Evolutionary conservation across 2,113 vertebrate species (phyloP).

Genomic region (Sphyrna mokarran): DNA sequence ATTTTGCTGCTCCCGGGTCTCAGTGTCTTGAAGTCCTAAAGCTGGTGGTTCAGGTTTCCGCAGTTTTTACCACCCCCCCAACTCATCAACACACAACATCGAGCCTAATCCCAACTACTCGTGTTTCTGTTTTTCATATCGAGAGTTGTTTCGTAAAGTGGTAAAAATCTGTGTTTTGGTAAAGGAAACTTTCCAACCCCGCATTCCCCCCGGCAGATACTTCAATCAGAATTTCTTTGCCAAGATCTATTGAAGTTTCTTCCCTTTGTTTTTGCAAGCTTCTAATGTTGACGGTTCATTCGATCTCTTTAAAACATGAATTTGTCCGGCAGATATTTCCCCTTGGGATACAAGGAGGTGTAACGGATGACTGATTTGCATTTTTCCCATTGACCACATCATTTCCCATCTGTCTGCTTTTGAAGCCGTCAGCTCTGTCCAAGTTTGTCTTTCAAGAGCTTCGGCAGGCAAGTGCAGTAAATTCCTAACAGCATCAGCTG

Average conservation of each 20-base stretch:
- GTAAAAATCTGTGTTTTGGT: background rate
- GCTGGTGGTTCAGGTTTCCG: background rate
- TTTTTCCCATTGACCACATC: background rate
- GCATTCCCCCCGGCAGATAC: background rate
- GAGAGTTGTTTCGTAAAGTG: background rate
- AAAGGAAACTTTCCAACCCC: background rate
- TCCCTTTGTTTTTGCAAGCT: background rate
- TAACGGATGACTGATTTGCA: background rate
- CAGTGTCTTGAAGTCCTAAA: background rate
- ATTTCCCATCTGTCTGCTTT: slow-evolving; percentile 14
- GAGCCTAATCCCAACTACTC: background rate
- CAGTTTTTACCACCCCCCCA: background rate
- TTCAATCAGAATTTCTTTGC: background rate
- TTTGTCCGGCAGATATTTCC: background rate
- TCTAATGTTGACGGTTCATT: background rate
- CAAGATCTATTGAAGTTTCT: background rate
- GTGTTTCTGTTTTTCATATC: background rate
- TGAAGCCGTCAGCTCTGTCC: background rate
- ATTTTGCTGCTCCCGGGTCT: background rate
- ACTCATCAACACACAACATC: too few relatives aligned
- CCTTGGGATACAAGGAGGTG: background rate
- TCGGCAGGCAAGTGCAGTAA: background rate
- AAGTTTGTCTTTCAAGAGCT: background rate
- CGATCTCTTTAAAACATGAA: background rate
- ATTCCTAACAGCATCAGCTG: background rate